Conservation (phyloP, 2,888 invertebrate genomes). For the Tachystola acroxantha region DNA sequence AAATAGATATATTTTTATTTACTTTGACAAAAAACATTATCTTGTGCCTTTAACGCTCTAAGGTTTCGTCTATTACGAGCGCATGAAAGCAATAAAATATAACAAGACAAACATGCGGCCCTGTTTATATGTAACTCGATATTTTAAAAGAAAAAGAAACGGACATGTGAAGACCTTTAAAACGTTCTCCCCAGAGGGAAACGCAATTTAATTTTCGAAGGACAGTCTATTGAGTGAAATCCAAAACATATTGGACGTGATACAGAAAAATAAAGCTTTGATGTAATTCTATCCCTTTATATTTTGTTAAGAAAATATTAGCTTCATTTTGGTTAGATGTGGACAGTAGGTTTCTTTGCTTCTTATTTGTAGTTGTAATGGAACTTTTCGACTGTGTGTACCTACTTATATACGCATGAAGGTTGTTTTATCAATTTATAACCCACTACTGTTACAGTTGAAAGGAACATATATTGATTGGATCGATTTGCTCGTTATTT, state of each 20-base stretch:
- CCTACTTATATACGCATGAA: no score
- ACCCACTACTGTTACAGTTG: no score
- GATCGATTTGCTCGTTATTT: no score
- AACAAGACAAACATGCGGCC: constrained; percentile 55
- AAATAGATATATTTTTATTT: not conserved
- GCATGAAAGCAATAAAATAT: constrained; percentile 48
- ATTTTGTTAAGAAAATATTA: constrained; percentile 37
- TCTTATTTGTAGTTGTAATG: no score
- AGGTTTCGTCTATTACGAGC: constrained; percentile 51
- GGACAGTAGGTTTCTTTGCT: constrained; percentile 4
- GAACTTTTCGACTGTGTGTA: no score
- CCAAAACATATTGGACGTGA: constrained; percentile 67
- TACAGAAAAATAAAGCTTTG: constrained; percentile 58
- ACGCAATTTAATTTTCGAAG: constrained; percentile 66
- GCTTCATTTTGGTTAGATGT: constrained; percentile 36
- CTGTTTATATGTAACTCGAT: constrained; percentile 54
- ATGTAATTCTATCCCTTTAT: constrained; percentile 57
- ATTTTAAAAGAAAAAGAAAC: constrained; percentile 46
- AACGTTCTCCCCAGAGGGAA: constrained; percentile 43
- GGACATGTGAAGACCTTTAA: constrained; percentile 71
- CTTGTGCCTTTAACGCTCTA: constrained; percentile 32
- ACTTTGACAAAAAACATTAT: not conserved
- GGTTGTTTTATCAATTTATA: no score
- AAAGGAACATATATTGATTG: no score
- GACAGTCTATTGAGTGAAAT: constrained; percentile 68